phyloP scores from a whole-genome alignment of 2,113 vertebrate genomes.

The Pongo abelii region DNA sequence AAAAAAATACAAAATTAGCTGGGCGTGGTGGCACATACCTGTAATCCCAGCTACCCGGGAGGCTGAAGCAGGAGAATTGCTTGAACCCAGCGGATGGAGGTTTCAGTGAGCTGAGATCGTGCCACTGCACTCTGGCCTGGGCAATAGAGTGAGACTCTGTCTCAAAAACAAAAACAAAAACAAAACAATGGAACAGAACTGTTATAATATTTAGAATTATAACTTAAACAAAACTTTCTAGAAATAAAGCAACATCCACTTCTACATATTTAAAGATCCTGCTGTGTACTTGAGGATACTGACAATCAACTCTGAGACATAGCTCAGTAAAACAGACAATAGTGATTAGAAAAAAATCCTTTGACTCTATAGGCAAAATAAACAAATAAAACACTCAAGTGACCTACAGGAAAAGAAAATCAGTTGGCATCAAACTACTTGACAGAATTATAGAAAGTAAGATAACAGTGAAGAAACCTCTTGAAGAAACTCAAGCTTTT shows the following conservation, averaged over 20 bases:
- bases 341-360: slow-evolving; percentile 7
- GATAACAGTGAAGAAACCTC: neutral
- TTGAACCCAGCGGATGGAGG: too few species aligned
- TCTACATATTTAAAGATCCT: slow-evolving; percentile 1
- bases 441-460: slow-evolving; percentile 43
- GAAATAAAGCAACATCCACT: slow-evolving; percentile 17
- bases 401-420: slow-evolving; percentile 32
- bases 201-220: neutral
- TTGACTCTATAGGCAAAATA: neutral
- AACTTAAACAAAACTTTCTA: neutral
- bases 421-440: neutral
- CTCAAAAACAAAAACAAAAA: neutral
- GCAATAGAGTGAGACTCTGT: too few species aligned
- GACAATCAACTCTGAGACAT: neutral
- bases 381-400: neutral
- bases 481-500: slow-evolving; percentile 3
- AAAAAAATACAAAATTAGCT: too few species aligned
- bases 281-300: neutral
- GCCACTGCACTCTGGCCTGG: too few species aligned
- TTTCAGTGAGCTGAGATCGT: too few species aligned
- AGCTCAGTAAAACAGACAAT: neutral
- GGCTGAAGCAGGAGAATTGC: too few species aligned
- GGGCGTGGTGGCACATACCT: too few species aligned
- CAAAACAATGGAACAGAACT: neutral
- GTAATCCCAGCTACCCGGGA: too few species aligned